phyloP scores from a whole-genome alignment of 2,888 invertebrate genomes.

The Apeira syringaria region DNA sequence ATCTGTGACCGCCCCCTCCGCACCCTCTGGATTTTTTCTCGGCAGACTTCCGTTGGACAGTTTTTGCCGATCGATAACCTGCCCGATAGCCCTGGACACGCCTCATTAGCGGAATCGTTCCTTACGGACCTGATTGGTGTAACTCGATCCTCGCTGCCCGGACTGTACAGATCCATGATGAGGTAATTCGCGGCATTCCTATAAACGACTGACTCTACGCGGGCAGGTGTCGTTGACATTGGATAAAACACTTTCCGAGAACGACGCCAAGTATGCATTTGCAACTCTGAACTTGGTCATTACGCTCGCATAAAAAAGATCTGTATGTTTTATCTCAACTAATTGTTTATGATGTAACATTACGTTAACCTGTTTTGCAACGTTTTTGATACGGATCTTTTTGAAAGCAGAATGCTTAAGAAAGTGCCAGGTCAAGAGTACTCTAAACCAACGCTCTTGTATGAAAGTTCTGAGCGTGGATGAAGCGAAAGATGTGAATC shows the following conservation, averaged over 20 bases:
- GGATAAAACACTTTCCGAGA: conserved; percentile 41
- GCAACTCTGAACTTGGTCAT: conserved; percentile 21
- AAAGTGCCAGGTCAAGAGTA: too few relatives aligned
- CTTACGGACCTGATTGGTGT: conserved; percentile 47
- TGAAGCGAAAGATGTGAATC: too few relatives aligned
- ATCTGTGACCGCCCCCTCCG: conserved; percentile 66
- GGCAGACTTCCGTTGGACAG: conserved; percentile 70
- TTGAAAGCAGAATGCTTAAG: too few relatives aligned
- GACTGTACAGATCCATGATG: conserved; percentile 37
- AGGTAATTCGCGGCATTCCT: conserved; percentile 50
- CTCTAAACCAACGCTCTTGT: too few relatives aligned
- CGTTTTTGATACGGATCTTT: conserved; percentile 4
- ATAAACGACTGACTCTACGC: conserved; percentile 44
- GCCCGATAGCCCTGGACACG: conserved; percentile 72
- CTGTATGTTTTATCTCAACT: conserved; percentile 8
- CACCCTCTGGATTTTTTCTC: conserved; percentile 71
- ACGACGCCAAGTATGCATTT: conserved; percentile 30
- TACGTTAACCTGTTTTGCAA: conserved; percentile 2
- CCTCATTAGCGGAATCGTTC: conserved; percentile 72
- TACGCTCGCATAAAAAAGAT: conserved; percentile 15
- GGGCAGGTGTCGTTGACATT: conserved; percentile 53
- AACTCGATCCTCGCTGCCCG: conserved; percentile 31
- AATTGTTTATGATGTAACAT: conserved; percentile 10
- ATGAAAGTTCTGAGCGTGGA: too few relatives aligned
- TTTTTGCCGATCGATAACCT: conserved; percentile 77